Evolutionary conservation across 2,113 vertebrate species (phyloP), one percentile per base, ranked within the genome.

Genomic region (Cinclus cinclus): DNA sequence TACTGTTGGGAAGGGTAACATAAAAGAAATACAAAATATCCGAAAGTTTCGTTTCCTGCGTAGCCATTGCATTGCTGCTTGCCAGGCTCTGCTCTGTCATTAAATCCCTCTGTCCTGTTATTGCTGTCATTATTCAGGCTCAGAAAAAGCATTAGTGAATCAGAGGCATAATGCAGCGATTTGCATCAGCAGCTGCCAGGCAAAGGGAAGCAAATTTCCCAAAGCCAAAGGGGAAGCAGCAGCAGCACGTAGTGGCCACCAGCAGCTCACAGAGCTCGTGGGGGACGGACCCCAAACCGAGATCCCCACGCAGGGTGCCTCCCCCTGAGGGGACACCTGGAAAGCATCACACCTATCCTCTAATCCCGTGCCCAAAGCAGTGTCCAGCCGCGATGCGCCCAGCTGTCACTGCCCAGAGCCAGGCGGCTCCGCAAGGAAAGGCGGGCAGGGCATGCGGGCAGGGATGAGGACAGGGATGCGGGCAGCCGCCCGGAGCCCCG

Each of bases 241-340:
- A 8, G 50, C 0, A 27, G 64, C 6, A 5, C 16, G 22, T 1
- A 6, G 25, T 0, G 59, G 33, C 13, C 53, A 17, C 2, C 37
- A 17, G 21, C 13, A 11, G 56, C 59, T n/a, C 59, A 12, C 28
- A 4, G 22, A 37, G 49, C 33, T 20, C 49, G 28, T n/a, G 8
- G 35, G 12, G 15, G 21, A 2, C 27, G 10, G 70, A 27, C 56
- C 41, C 41, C 55, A 25, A 10, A 10, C 25, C 15, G 18, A 55
- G 55, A 15, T 41, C 31, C 37, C 14, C 37, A 30, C 5, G 25
- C n/a, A 3, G 41, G 41, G 15, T 3, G 5, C 55, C 50, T 35
- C 41, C 31, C 41, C 8, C 84, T 2, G 63, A n/a, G 4, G 15
- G 20, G 1, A 63, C 64, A 33, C 23, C 63, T 5, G 63, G 25